Evolutionary conservation across 2,888 invertebrate genomes (phyloP).

Genomic region (Diploptera punctata): DNA sequence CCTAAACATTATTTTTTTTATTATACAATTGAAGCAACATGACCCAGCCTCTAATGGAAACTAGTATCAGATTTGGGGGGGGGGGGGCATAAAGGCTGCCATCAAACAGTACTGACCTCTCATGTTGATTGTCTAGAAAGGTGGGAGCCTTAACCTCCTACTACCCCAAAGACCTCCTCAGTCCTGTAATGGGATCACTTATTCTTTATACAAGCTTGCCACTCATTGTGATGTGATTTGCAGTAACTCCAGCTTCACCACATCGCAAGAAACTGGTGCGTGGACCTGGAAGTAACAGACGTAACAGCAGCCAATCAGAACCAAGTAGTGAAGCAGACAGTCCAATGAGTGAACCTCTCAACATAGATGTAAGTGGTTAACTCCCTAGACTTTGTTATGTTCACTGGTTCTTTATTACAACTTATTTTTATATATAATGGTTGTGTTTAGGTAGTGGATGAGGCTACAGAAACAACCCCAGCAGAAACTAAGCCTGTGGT

Average conservation of each 20-base stretch:
- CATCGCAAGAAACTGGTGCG: conserved; percentile 24
- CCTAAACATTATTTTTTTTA: too few species aligned
- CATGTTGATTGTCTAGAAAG: too few species aligned
- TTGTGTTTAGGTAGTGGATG: conserved; percentile 47
- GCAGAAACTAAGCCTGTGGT: conserved; percentile 25
- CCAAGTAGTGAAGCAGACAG: conserved; percentile 45
- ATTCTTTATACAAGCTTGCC: too few species aligned
- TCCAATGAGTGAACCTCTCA: conserved; percentile 43
- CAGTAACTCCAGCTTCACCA: conserved; percentile 28
- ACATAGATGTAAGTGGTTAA: conserved; percentile 41
- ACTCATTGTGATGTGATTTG: too few species aligned
- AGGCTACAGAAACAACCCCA: conserved; percentile 53
- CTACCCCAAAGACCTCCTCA: too few species aligned
- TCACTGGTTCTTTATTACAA: background rate
- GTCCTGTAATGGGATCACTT: too few species aligned
- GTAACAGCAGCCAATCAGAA: conserved; percentile 44
- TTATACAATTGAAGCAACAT: too few species aligned
- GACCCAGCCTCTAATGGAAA: too few species aligned
- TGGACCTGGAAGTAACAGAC: conserved; percentile 20
- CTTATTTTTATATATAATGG: background rate
- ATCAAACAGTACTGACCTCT: too few species aligned
- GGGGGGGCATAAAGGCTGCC: too few species aligned
- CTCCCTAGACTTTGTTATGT: background rate
- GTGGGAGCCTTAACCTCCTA: too few species aligned
- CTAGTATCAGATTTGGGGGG: too few species aligned